A percentile compares a stretch with the other conserved stretches of the same genome.
phyloP scores from a whole-genome alignment of 2,797 vertebrate species.

The Sebastes iracundus region DNA sequence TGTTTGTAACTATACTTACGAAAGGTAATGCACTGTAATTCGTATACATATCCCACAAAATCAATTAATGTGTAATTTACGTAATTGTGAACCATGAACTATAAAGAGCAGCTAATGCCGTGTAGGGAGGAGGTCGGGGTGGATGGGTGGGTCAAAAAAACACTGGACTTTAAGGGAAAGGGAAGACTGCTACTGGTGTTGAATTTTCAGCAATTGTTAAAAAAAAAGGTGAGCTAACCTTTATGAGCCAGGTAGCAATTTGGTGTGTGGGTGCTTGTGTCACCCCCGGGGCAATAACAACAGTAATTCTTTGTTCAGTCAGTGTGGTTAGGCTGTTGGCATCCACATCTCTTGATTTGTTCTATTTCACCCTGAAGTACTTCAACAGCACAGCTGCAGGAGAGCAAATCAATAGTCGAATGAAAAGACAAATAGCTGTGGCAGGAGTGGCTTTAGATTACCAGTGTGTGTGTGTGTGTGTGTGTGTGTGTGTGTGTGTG shows the following conservation, averaged over 20 bases:
- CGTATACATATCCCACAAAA: too few species aligned
- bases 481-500: not conserved
- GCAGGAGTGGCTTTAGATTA: slow-evolving; percentile 27
- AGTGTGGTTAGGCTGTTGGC: slow-evolving; percentile 15
- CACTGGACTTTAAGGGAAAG: not conserved
- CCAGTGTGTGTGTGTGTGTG: not conserved
- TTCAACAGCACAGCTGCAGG: slow-evolving; percentile 1
- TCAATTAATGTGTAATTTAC: too few species aligned
- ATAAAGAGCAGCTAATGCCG: too few species aligned
- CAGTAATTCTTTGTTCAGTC: slow-evolving; percentile 35
- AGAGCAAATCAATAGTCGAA: slow-evolving; percentile 24
- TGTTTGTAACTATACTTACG: too few species aligned
- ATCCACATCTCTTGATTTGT: slow-evolving; percentile 24
- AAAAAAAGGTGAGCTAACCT: slow-evolving; percentile 5
- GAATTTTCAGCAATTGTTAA: not conserved
- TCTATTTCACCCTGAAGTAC: slow-evolving; percentile 7
- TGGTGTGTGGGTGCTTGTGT: slow-evolving; percentile 9
- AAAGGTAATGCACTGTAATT: too few species aligned
- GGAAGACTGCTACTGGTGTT: not conserved
- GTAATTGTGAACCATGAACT: too few species aligned
- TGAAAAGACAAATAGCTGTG: slow-evolving; percentile 28
- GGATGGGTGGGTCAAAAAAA: too few species aligned
- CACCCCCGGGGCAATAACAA: slow-evolving; percentile 10
- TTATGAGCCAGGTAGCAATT: slow-evolving; percentile 6
- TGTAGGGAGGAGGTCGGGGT: too few species aligned